Conservation (phyloP, 1,140 invertebrate genomes). For the Diuraphis noxia region DNA sequence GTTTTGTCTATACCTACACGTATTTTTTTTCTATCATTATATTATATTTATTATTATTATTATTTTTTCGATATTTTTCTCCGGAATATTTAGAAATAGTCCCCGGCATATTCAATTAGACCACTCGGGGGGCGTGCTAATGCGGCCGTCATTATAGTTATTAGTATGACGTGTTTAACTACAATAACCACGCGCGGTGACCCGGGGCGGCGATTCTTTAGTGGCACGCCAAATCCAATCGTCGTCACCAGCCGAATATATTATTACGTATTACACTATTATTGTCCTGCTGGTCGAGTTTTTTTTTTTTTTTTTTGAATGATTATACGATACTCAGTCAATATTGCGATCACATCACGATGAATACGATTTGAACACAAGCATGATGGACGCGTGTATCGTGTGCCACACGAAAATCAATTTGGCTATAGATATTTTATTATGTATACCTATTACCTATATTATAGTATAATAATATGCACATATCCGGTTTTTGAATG, state of each 20-base stretch:
- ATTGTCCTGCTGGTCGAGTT: neutral
- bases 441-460: too few relatives aligned
- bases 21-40: slow-evolving; percentile 10
- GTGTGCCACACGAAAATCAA: neutral
- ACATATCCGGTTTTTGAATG: neutral
- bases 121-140: slow-evolving; percentile 27
- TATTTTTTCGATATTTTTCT: neutral
- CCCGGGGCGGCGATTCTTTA: slow-evolving; percentile 25
- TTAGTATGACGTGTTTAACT: slow-evolving; percentile 17
- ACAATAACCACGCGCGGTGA: neutral
- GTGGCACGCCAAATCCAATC: slow-evolving; percentile 10
- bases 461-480: neutral
- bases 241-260: neutral
- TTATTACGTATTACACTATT: too few relatives aligned
- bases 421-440: neutral
- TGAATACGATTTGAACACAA: neutral
- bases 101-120: neutral
- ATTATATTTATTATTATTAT: neutral
- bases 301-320: neutral
- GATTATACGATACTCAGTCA: neutral
- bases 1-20: neutral
- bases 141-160: slow-evolving; percentile 12
- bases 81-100: neutral
- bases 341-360: neutral
- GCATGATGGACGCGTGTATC: neutral